Evolutionary conservation across 2,113 vertebrate genomes (phyloP).

Genomic region (Coryphaenoides rupestris): DNA sequence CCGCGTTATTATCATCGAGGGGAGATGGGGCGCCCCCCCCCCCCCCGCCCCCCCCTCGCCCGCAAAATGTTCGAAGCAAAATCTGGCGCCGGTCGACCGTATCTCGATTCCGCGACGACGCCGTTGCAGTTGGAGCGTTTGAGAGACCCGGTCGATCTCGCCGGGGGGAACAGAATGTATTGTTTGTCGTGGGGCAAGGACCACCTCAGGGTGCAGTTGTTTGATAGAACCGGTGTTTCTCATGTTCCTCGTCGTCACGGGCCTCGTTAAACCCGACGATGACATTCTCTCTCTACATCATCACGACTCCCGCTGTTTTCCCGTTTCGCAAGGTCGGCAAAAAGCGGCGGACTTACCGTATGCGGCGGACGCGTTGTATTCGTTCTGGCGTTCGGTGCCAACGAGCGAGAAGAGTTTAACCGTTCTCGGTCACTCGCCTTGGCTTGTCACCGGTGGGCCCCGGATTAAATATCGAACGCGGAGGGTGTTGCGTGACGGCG

Average conservation of each 20-base stretch:
- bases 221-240: background rate
- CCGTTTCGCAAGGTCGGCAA: conserved; percentile 30
- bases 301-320: conserved; percentile 30
- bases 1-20: too few species aligned
- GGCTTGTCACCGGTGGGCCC: conserved; percentile 64
- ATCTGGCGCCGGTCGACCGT: too few species aligned
- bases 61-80: too few species aligned
- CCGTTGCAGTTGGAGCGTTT: too few species aligned
- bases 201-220: conserved; percentile 19
- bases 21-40: too few species aligned
- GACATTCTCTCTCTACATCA: too few species aligned
- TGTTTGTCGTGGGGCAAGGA: too few species aligned
- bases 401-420: conserved; percentile 56
- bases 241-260: conserved; percentile 35
- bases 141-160: too few species aligned
- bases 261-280: conserved; percentile 55
- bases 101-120: too few species aligned
- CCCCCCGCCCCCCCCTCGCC: too few species aligned
- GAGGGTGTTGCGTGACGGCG: too few species aligned
- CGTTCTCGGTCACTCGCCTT: conserved; percentile 62
- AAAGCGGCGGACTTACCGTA: conserved; percentile 31
- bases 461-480: conserved; percentile 52
- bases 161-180: too few species aligned
- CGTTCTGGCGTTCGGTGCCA: conserved; percentile 59
- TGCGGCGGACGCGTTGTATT: conserved; percentile 56